These are phyloP conservation scores for Tetrax tetrax DNA, from an alignment of 2,113 vertebrate species.

Conservation along the genomic window DNA sequence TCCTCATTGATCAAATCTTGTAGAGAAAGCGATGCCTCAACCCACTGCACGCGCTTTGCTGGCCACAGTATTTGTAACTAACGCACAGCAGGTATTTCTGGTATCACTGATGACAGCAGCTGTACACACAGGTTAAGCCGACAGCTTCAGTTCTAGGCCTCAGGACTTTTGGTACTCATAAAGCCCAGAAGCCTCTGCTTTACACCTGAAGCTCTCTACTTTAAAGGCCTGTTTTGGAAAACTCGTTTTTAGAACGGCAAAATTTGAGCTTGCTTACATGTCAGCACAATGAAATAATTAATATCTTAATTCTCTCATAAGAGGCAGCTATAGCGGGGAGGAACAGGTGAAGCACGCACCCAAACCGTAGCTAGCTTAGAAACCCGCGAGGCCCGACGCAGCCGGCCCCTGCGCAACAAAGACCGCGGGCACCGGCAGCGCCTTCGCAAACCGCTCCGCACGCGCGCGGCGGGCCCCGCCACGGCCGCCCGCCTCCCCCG, in stretches of 20 bases:
- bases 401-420: background rate
- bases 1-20: fast-evolving
- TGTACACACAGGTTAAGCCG: background rate
- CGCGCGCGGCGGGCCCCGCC: too few relatives aligned
- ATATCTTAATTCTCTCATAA: too few relatives aligned
- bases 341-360: background rate
- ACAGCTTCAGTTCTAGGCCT: background rate
- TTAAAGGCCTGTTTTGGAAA: background rate
- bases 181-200: background rate
- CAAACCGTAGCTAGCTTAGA: fast-evolving
- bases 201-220: background rate
- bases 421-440: background rate
- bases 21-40: background rate
- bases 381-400: fast-evolving
- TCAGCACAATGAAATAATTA: background rate
- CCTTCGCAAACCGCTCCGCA: background rate
- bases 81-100: fast-evolving
- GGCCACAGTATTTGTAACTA: background rate
- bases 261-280: background rate
- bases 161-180: fast-evolving
- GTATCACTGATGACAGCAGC: background rate
- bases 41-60: fast-evolving
- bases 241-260: fast-evolving
- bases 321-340: fast-evolving
- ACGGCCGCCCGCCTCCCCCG: too few relatives aligned